These are phyloP conservation scores for Rutpela maculata DNA, from an alignment of 2,888 invertebrate species.

Conservation along the genomic window DNA sequence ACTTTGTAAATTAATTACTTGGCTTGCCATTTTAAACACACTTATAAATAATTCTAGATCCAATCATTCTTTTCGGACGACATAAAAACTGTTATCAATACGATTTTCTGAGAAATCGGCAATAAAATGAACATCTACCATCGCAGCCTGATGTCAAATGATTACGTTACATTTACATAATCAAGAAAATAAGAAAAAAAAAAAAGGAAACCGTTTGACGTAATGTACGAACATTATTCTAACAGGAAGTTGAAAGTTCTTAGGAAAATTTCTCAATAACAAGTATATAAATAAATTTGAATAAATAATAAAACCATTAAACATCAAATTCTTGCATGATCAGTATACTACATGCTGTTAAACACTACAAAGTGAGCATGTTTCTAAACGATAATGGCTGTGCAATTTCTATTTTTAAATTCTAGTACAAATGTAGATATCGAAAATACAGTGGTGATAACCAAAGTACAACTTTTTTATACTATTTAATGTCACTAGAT, in stretches of 20 bases:
- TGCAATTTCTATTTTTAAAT: not conserved
- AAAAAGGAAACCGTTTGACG: not conserved
- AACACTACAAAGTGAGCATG: not conserved
- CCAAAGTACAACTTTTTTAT: not conserved
- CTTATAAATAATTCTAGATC: too few species aligned
- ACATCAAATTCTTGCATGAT: constrained; percentile 14
- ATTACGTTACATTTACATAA: not conserved
- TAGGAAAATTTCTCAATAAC: constrained; percentile 26
- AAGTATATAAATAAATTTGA: constrained; percentile 17
- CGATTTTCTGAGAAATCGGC: too few species aligned
- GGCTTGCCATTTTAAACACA: too few species aligned
- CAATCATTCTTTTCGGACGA: too few species aligned
- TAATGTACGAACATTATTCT: not conserved
- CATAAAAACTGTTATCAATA: too few species aligned
- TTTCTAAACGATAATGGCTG: not conserved
- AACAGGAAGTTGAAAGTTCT: constrained; percentile 26
- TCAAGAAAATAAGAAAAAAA: not conserved
- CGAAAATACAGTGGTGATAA: not conserved
- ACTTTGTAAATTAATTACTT: too few species aligned
- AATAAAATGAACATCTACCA: too few species aligned
- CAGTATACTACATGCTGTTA: not conserved
- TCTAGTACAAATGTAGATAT: not conserved
- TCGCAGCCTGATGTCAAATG: too few species aligned
- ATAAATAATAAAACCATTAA: constrained; percentile 15
- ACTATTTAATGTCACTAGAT: not conserved